Base-by-base conservation (phyloP, 2,888 invertebrate genomes). In the Apotomis capreana region DNA sequence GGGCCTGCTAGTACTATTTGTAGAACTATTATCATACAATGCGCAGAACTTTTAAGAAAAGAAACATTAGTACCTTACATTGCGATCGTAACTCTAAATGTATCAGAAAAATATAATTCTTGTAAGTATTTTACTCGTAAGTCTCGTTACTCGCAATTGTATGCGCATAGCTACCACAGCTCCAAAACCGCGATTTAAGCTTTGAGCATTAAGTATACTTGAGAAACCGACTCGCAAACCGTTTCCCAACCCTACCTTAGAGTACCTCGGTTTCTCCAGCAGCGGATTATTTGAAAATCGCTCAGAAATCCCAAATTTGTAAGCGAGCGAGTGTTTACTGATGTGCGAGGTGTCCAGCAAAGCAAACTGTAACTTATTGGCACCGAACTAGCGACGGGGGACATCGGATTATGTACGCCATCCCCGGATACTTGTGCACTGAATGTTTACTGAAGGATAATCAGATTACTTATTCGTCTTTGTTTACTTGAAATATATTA, bases 251-350 rank as follows among this genome's bases (percentile, higher is more conserved):
- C 52, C 54, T 71, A 54, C 52, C 49, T 9, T 9, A 26, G 49
- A 54, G 44, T 64, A 62, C 26, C 51, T 62, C 49, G 65, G 61
- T 46, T 68, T 70, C 65, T 73, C 65, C 46, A 46, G 9, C 65
- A 61, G 65, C 61, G 44, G 68, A 70, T 73, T 69, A 62, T 69
- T 70, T 72, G 72, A 68, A 69, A 71, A 57, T 65, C 67, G 46
- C 46, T 69, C 71, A 57, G 61, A 57, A 40, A 73, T 60, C 64
- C 65, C 68, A 36, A 46, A 51, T 74, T 68, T 70, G 68, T 75
- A 68, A 73, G 76, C 74, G 72, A 76, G 74, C 75, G 74, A 74
- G 75, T 70, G 65, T 74, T 76, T 73, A 59, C 67, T 73, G 69
- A 65, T 57, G 65, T n/a, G 65, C 55, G 65, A 65, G 65, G 65